Percentiles rank a stretch among this genome's conserved stretches.
phyloP scores from a whole-genome alignment of 2,113 vertebrate species.

The Laticauda laticaudata region DNA sequence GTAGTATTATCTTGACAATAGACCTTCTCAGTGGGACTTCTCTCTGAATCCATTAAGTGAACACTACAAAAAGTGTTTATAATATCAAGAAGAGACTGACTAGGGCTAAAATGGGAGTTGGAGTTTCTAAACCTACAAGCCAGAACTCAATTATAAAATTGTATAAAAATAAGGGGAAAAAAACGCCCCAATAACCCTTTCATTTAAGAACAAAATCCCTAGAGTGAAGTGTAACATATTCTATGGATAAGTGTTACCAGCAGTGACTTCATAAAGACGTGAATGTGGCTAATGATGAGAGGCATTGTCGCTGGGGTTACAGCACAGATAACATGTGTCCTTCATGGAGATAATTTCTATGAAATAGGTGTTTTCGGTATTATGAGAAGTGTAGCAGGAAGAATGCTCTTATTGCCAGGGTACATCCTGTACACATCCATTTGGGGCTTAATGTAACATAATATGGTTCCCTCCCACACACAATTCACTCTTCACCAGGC shows the following conservation, averaged over 20 bases:
- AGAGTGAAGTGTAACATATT: slow-evolving; percentile 14
- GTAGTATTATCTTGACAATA: slow-evolving; percentile 13
- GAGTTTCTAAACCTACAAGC: slow-evolving; percentile 17
- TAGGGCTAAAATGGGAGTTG: slow-evolving; percentile 30
- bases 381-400: neutral
- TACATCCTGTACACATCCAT: neutral
- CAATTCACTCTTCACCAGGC: neutral
- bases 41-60: slow-evolving; percentile 14
- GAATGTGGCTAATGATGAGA: slow-evolving; percentile 6
- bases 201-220: slow-evolving; percentile 46
- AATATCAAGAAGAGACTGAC: slow-evolving; percentile 13
- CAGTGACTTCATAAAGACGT: slow-evolving; percentile 24
- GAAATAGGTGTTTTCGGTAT: neutral
- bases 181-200: slow-evolving; percentile 32
- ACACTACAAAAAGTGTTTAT: slow-evolving; percentile 40
- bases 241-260: slow-evolving; percentile 37
- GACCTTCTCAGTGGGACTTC: slow-evolving; percentile 18
- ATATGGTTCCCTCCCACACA: neutral
- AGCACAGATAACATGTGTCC: neutral
- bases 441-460: neutral
- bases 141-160: slow-evolving; percentile 41
- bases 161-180: slow-evolving; percentile 14
- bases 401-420: neutral
- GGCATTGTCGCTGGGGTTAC: slow-evolving; percentile 30
- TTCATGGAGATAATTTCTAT: slow-evolving; percentile 3